Percentiles rank a stretch among this genome's conserved stretches.
phyloP scores from a whole-genome alignment of 2,113 vertebrate genomes.

The Oncorhynchus clarkii region DNA sequence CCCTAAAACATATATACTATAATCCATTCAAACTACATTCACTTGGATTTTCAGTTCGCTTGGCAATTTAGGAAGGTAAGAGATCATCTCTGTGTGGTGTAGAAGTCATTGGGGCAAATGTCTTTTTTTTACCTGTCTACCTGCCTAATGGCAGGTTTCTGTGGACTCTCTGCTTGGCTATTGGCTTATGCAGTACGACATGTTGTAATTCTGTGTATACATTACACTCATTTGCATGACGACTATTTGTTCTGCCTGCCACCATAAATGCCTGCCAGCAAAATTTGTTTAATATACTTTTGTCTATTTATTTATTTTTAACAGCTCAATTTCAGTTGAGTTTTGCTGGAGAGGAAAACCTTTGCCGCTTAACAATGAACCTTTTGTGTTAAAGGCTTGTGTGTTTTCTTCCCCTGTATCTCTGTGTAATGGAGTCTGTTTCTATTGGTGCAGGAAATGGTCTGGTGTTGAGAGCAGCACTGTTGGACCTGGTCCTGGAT shows the following conservation, averaged over 20 bases:
- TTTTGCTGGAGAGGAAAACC: conserved; percentile 52
- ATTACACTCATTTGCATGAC: conserved; percentile 66
- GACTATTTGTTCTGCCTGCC: conserved; percentile 41
- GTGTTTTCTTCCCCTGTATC: too few species aligned
- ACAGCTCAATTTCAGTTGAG: conserved; percentile 31
- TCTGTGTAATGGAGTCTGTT: too few species aligned
- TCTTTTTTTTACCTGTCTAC: neutral
- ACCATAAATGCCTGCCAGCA: conserved; percentile 36
- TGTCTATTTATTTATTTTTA: conserved; percentile 52
- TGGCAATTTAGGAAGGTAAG: conserved; percentile 39
- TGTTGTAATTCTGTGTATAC: conserved; percentile 62
- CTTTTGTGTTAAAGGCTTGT: too few species aligned
- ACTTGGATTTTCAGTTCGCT: conserved; percentile 4
- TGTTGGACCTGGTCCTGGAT: too few species aligned
- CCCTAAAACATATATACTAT: conserved; percentile 43
- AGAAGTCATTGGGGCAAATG: conserved; percentile 4
- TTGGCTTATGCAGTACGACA: conserved; percentile 40
- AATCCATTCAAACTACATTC: conserved; percentile 57
- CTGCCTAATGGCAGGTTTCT: conserved; percentile 24
- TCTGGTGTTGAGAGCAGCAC: neutral
- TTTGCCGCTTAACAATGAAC: neutral
- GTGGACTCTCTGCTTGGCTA: conserved; percentile 28
- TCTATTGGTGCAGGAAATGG: neutral
- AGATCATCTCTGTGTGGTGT: conserved; percentile 41
- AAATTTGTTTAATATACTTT: neutral